Evolutionary conservation across 2,888 invertebrate genomes (phyloP).

Genomic region (Oxytorus armatus): DNA sequence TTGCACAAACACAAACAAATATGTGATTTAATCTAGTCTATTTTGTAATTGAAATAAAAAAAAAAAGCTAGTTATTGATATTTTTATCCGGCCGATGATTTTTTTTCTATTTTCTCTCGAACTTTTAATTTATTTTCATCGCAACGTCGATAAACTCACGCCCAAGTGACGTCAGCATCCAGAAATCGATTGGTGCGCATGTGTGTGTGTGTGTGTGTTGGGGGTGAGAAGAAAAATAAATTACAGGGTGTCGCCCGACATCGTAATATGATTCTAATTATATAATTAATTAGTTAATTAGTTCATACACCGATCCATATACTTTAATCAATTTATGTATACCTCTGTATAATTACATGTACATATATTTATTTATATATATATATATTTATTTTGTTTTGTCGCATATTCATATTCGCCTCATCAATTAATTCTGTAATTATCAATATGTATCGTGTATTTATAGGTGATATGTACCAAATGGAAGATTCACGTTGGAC

Average conservation of each 20-base stretch:
- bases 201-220: conserved; percentile 6
- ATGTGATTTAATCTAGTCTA: not conserved
- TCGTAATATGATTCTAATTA: conserved; percentile 37
- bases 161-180: conserved; percentile 9
- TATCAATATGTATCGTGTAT: conserved; percentile 71
- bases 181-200: conserved; percentile 37
- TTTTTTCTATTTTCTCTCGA: not conserved
- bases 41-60: not conserved
- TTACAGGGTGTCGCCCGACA: conserved; percentile 30
- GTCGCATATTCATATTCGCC: conserved; percentile 57
- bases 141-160: not conserved
- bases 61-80: not conserved
- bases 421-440: conserved; percentile 60
- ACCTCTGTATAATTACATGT: conserved; percentile 69
- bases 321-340: conserved; percentile 65
- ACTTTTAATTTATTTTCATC: not conserved
- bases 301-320: conserved; percentile 59
- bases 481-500: conserved; percentile 83
- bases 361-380: conserved; percentile 69
- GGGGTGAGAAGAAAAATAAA: conserved; percentile 51
- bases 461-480: conserved; percentile 83
- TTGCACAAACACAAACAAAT: conserved; percentile 50
- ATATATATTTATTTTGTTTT: conserved; percentile 65
- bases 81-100: not conserved
- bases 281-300: conserved; percentile 48